Evolutionary conservation across 2,797 vertebrate species (phyloP).

Genomic region (Malurus splendens): DNA sequence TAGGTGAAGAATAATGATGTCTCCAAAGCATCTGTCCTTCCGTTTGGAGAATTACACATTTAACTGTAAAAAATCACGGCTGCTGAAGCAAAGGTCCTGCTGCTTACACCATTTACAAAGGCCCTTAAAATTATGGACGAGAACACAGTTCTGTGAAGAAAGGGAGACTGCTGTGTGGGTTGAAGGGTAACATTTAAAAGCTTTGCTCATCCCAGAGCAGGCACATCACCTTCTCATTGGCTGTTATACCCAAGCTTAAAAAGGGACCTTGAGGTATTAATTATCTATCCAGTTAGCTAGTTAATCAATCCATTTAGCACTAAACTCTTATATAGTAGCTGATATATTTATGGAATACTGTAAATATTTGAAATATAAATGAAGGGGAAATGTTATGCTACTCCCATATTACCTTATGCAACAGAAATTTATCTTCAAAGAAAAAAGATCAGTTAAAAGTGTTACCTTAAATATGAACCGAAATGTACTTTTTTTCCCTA

Average conservation of each 20-base stretch:
- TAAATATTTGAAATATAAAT: neutral
- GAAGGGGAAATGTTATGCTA: neutral
- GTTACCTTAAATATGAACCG: neutral
- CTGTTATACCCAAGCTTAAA: neutral
- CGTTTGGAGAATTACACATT: slow-evolving; percentile 18
- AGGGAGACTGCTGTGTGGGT: slow-evolving; percentile 11
- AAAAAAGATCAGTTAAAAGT: neutral
- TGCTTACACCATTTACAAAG: slow-evolving; percentile 38
- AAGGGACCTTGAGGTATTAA: neutral
- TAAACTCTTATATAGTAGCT: neutral
- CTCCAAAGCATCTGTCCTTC: slow-evolving; percentile 40
- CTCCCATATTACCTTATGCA: neutral
- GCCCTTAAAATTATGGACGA: slow-evolving; percentile 18
- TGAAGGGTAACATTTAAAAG: slow-evolving; percentile 40
- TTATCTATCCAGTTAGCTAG: neutral
- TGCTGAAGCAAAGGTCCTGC: slow-evolving; percentile 37
- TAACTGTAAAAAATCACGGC: slow-evolving; percentile 30
- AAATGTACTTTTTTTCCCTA: neutral
- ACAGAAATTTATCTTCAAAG: neutral
- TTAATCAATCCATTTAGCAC: neutral
- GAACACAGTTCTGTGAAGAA: slow-evolving; percentile 28
- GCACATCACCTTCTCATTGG: neutral
- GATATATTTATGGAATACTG: neutral
- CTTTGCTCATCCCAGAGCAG: neutral
- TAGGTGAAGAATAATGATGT: slow-evolving; percentile 55